Base-by-base conservation (phyloP, 2,113 vertebrate species). In the Nothoprocta pentlandii region DNA sequence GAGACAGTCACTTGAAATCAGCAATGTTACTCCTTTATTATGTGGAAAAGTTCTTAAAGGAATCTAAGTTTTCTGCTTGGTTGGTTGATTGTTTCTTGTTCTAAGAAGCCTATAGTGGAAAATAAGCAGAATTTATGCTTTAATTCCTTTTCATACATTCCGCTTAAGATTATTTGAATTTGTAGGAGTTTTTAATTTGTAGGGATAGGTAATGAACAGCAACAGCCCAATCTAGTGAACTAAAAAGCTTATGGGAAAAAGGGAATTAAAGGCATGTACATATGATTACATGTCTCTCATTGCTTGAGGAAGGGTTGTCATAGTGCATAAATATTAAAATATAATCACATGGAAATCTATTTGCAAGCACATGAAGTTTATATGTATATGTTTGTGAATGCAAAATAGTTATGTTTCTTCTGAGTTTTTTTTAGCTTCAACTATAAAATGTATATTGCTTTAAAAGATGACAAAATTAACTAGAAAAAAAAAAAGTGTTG, bases 371-470 rank as follows among this genome's bases (percentile, higher is more conserved):
- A 80, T 97, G 84, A 94, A 95, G 91, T 95, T 97, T 95, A 96
- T 97, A 96, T 96, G 94, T 97, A 96, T 81, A 94, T 95, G 94
- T 97, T 97, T 97, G 94, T 97, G 94, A 97, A 96, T 88, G 74
- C 49, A 92, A 87, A 68, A 49, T 59, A 81, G 64, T 77, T 93
- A 92, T 67, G 66, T 63, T 87, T 96, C 93, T 74, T 95, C 97
- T 88, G 90, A 54, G 14, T 63, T 94, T 77, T 96, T 93, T 94
- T 90, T 88, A 94, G 92, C 46, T 94, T 96, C 76, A 89, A 96
- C 76, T 97, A 89, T 96, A 96, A 97, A 96, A 96, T 97, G 85
- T 97, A 94, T 94, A 97, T 93, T 97, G 91, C 95, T 96, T 90
- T 86, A 84, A 97, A 96, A 95, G 63, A 74, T 96, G 94, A 88